Base-by-base conservation (phyloP, 1,140 invertebrate species). In the Cydia splendana region DNA sequence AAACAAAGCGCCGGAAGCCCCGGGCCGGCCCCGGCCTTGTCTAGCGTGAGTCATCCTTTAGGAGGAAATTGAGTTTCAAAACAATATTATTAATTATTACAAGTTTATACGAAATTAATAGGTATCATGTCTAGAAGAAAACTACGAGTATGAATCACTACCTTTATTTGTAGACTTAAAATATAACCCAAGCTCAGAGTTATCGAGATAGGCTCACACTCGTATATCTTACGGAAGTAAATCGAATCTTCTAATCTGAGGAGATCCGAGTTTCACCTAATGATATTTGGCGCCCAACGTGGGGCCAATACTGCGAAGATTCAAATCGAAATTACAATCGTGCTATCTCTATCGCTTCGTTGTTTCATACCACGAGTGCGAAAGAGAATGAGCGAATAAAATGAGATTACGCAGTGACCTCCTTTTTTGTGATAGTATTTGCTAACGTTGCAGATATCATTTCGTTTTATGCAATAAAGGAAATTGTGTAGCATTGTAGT, bases 151-250 rank as follows among this genome's bases (percentile, higher is more conserved):
- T 24, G 7, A 24, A 62, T 62, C 57, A 24, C 57, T 24, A 18
- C 20, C 15, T 57, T 57, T 62, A 24, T 62, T 20, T 10, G 20
- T 20, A 10, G 53, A 62, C 15, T 62, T 12, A 20, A 67, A 67
- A 67, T 38, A 38, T 67, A 34, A 67, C 10, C 24, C 9, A 30
- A 67, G 65, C 67, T 38, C 67, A 45, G 34, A 71, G 34, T 71
- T 71, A 71, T 34, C 67, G 9, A 38, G n/a, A 71, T 71, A 45
- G 42, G 67, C 67, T 18, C 34, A 71, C 20, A 12, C 53, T 62
- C 57, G 57, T 71, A 71, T 71, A 71, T 71, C 67, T 71, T 71
- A 18, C 67, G 67, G 34, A 38, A 71, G 67, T 71, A 71, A 71
- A 71, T 71, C 67, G 67, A 71, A 71, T 71, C 67, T 71, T 38